Conservation (phyloP, 2,797 vertebrate genomes). For the Clarias pachynema region DNA sequence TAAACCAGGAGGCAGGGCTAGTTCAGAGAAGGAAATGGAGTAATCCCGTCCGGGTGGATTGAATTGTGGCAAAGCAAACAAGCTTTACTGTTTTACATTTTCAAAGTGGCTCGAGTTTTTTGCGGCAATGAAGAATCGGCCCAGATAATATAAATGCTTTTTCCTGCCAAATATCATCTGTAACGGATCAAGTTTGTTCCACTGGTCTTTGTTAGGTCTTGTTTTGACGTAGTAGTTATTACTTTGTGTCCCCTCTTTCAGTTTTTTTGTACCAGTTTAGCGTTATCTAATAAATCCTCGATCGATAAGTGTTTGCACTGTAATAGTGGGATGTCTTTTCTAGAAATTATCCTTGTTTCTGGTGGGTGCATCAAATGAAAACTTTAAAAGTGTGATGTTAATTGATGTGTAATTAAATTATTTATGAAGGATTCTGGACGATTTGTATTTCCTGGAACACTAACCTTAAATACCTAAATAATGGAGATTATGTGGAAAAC, state of each 20-base stretch:
- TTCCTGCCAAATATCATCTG: conserved; percentile 61
- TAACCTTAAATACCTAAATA: background rate
- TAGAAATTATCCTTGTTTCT: conserved; percentile 12
- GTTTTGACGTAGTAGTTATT: conserved; percentile 61
- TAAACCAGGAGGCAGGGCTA: conserved; percentile 59
- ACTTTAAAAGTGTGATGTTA: background rate
- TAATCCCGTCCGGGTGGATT: conserved; percentile 63
- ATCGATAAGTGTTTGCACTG: conserved; percentile 14
- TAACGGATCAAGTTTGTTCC: conserved; percentile 60
- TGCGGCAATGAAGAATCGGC: conserved; percentile 55
- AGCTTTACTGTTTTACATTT: conserved; percentile 61
- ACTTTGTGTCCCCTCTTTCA: conserved; percentile 45
- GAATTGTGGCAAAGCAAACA: conserved; percentile 64
- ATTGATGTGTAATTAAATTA: background rate
- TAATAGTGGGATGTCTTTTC: background rate
- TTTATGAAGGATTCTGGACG: background rate
- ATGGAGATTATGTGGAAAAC: background rate
- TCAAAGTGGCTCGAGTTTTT: conserved; percentile 54
- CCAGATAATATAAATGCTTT: conserved; percentile 61
- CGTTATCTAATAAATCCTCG: conserved; percentile 41
- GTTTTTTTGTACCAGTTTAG: conserved; percentile 47
- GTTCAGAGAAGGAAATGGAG: conserved; percentile 61
- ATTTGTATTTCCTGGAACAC: background rate
- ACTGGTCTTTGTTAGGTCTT: conserved; percentile 58
- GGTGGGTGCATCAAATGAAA: background rate